Evolutionary conservation across 2,888 invertebrate species (phyloP), one percentile per base, ranked within the genome.

Genomic region (Scrobipalpa costella): DNA sequence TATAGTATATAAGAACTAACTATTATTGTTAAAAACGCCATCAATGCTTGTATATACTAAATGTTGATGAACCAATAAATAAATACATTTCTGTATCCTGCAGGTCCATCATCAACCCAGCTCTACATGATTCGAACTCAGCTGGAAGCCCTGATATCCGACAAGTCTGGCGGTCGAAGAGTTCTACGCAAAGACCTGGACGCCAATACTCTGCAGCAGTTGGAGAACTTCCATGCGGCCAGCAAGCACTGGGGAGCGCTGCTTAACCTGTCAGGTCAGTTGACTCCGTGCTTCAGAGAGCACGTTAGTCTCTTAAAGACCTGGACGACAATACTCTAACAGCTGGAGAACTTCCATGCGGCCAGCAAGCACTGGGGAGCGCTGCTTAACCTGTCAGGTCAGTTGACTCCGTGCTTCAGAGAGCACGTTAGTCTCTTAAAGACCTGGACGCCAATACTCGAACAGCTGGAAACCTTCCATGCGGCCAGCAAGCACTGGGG

Each of bases 111-210:
- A 0, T 96, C 97, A 0, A 98, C 97, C 0, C 96, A 99, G 91
- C 92, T 99, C 9, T 99, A 99, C 90, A 99, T 99, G 99, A 98
- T 99, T 3, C 94, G 99, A 7, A 99, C 99, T 0, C 99, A 99
- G 96, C 89, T 99, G 64, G 99, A 99, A 84, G 99, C 99, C 0
- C 90, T 99, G 63, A 97, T 99, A 68, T 98, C 98, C 0, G 99
- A 99, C 86, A 98, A 99, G 88, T 98, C 98, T 62, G 98, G 98
- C 0, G 98, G 98, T 0, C 96, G 99, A 79, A 93, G 98, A 62
- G 98, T 98, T 0, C 90, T 99, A 3, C 93, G 99, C 61, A 99
- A 99, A 82, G 99, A 99, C 79, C 95, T 99, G 70, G 99, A 99
- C 81, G 97, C 98, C 0, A 95, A 96, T 71, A 97, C 98, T 66